phyloP scores from a whole-genome alignment of 2,888 invertebrate genomes.

The Ernsta delagoae region DNA sequence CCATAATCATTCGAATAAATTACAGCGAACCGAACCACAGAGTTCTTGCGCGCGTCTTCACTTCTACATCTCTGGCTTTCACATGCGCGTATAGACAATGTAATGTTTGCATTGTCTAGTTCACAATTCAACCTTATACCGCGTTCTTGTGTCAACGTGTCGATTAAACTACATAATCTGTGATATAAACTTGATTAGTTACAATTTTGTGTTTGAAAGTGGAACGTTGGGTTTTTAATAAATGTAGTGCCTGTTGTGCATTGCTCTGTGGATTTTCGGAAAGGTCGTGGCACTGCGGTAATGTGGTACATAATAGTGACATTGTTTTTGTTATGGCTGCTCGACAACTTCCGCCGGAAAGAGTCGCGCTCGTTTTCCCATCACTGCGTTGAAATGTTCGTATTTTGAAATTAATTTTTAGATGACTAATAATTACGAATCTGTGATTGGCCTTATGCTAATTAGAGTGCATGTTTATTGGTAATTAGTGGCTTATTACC shows the following conservation, averaged over 20 bases:
- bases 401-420: conserved; percentile 49
- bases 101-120: conserved; percentile 46
- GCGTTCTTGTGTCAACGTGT: conserved; percentile 34
- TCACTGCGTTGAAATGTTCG: conserved; percentile 74
- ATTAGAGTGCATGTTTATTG: conserved; percentile 8
- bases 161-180: conserved; percentile 28
- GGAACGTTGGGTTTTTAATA: conserved; percentile 27
- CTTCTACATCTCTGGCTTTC: conserved; percentile 58
- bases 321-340: conserved; percentile 77
- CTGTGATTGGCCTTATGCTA: conserved; percentile 6
- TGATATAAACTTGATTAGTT: conserved; percentile 5
- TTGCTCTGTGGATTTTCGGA: conserved; percentile 49
- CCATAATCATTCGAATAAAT: conserved; percentile 49
- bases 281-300: conserved; percentile 49
- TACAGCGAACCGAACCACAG: conserved; percentile 51
- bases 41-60: conserved; percentile 51
- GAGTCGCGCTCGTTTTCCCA: conserved; percentile 61
- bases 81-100: conserved; percentile 53
- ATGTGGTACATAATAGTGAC: conserved; percentile 76
- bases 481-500: conserved; percentile 1
- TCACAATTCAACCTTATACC: conserved; percentile 32
- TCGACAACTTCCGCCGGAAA: conserved; percentile 74
- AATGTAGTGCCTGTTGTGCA: conserved; percentile 38
- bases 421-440: not conserved
- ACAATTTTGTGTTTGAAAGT: conserved; percentile 17